Base-by-base conservation (phyloP, 2,797 vertebrate species). In the Coranthus polyacanthus region DNA sequence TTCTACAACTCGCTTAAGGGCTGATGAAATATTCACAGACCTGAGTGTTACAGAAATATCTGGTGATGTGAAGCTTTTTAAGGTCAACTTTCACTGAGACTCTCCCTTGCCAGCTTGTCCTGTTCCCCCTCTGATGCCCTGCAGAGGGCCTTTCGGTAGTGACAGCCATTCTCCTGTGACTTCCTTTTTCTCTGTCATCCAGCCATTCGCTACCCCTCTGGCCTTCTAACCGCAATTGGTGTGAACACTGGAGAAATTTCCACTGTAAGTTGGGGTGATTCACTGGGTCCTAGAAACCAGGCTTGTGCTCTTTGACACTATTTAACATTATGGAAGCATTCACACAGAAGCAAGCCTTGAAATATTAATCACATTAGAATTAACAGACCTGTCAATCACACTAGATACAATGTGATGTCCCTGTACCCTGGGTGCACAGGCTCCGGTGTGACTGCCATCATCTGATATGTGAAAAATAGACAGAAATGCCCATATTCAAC, bases 281-380 rank as follows among this genome's bases (percentile, higher is more conserved):
- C 81, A 83, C 75, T 72, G 69, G 80, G 75, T 70, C 64, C 43
- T 54, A 44, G 65, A 72, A 78, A 83, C 58, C 37, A 50, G 39
- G 22, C 55, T 69, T 63, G 56, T 3, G 38, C 78, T 82, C 61
- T 57, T 53, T 50, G 29, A 83, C 81, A 80, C 81, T 80, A 68
- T 84, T 91, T 88, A 83, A 88, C 81, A 90, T 88, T 82, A 85
- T 62, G 58, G 71, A 75, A 52, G 60, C 66, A 71, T 77, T 83
- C 63, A 71, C 78, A 75, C 4, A 15, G 66, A 84, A 68, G 63
- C 85, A 54, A 77, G 79, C 52, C 20, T 68, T 86, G 75, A 89
- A 92, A 91, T 91, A 92, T 90, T 90, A 89, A 91, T 90, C 81
- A 81, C 65, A 44, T 83, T 81, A 79, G 83, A 90, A 85, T 88